phyloP scores from a whole-genome alignment of 2,113 vertebrate species.

The Phasianus colchicus region DNA sequence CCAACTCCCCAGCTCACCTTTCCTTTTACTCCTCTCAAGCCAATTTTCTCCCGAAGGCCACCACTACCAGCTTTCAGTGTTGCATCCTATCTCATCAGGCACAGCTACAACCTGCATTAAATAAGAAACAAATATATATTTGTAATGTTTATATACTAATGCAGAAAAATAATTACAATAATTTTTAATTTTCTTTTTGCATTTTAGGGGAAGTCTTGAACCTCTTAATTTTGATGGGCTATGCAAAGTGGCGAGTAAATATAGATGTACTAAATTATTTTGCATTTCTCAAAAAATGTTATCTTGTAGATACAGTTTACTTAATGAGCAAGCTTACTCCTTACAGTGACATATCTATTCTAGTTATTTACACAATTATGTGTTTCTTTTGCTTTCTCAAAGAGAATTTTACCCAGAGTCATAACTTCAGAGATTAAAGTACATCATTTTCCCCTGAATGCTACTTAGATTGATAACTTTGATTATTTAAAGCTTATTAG shows the following conservation, averaged over 20 bases:
- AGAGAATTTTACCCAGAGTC: neutral
- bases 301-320: neutral
- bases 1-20: neutral
- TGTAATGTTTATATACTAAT: neutral
- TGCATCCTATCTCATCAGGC: neutral
- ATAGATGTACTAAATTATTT: neutral
- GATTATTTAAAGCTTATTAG: conserved; percentile 60
- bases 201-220: neutral
- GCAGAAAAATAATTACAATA: neutral
- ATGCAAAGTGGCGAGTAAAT: neutral
- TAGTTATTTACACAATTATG: neutral
- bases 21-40: neutral
- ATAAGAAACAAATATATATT: neutral
- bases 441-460: neutral
- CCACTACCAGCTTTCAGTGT: neutral
- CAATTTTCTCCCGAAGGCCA: neutral
- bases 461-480: conserved; percentile 7
- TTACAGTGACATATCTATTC: neutral
- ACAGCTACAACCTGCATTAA: neutral
- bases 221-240: accelerated
- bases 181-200: neutral
- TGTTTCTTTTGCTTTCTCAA: neutral
- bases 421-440: neutral
- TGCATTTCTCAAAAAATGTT: neutral
- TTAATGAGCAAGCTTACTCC: neutral